A percentile compares a stretch with the other conserved stretches of the same genome.
These are phyloP conservation scores for Gerris buenoi DNA, from an alignment of 1,140 invertebrate genomes.

Conservation along the genomic window DNA sequence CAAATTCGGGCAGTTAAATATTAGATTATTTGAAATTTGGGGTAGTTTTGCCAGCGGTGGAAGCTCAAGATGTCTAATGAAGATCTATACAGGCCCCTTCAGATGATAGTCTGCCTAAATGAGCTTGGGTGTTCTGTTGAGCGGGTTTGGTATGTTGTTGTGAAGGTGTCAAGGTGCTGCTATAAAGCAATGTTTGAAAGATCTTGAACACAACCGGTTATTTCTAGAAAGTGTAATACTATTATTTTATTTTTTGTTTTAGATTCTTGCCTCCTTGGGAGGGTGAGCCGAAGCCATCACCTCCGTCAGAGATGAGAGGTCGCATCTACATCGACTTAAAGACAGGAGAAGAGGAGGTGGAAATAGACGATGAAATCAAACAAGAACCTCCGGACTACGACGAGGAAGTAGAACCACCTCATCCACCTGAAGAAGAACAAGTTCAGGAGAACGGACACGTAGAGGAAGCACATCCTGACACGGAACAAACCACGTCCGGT, in stretches of 20 bases:
- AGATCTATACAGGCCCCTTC: no score
- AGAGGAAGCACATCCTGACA: neutral
- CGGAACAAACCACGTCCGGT: neutral
- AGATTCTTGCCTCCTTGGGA: neutral
- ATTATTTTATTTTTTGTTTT: neutral
- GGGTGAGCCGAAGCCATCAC: neutral
- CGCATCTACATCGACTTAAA: slow-evolving; percentile 38
- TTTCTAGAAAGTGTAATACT: no score
- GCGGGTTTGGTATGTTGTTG: no score
- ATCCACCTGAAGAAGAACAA: neutral
- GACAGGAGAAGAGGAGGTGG: slow-evolving; percentile 35
- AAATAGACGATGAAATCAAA: slow-evolving; percentile 12
- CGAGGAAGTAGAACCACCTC: slow-evolving; percentile 9
- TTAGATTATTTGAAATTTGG: no score
- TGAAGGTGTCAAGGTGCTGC: no score
- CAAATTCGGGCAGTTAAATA: no score
- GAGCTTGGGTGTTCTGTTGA: no score
- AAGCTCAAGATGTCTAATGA: no score
- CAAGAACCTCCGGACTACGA: slow-evolving; percentile 4
- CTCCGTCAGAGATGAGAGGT: slow-evolving; percentile 24
- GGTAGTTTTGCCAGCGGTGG: no score
- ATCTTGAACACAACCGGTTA: no score
- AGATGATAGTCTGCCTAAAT: no score
- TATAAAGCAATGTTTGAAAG: no score
- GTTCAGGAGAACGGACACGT: neutral